Percentiles rank a stretch among this genome's conserved stretches.
Conservation (phyloP, 2,797 vertebrate species). For the Rachycentron canadum region DNA sequence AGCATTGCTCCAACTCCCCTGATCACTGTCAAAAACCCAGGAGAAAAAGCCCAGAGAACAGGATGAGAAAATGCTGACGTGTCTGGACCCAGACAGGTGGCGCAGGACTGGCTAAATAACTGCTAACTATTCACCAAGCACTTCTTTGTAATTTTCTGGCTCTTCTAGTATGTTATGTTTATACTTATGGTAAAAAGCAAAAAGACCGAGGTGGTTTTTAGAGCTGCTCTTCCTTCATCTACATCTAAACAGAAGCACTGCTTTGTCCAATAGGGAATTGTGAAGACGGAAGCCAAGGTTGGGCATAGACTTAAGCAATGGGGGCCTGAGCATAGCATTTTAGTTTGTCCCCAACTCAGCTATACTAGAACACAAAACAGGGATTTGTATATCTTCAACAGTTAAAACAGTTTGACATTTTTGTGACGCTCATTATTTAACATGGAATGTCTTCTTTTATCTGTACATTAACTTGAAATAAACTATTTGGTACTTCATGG, state of each 20-base stretch:
- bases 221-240: conserved; percentile 45
- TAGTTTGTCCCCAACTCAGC: background rate
- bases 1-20: conserved; percentile 66
- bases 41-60: conserved; percentile 47
- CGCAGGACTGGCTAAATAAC: conserved; percentile 35
- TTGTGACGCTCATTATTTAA: background rate
- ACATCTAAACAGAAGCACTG: conserved; percentile 62
- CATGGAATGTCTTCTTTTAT: background rate
- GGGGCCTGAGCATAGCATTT: background rate
- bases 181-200: conserved; percentile 32
- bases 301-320: background rate
- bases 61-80: conserved; percentile 62
- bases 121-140: conserved; percentile 34
- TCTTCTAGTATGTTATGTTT: conserved; percentile 50
- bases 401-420: background rate
- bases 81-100: conserved; percentile 58
- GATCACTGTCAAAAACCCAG: conserved; percentile 72
- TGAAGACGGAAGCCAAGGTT: background rate
- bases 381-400: background rate
- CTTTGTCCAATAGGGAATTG: conserved; percentile 46
- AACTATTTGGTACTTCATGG: background rate
- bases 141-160: conserved; percentile 34
- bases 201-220: conserved; percentile 22
- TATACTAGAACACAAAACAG: background rate
- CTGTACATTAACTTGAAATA: background rate